These are phyloP conservation scores for Danio albolineatus DNA, from an alignment of 2,797 vertebrate species.

Conservation along the genomic window DNA sequence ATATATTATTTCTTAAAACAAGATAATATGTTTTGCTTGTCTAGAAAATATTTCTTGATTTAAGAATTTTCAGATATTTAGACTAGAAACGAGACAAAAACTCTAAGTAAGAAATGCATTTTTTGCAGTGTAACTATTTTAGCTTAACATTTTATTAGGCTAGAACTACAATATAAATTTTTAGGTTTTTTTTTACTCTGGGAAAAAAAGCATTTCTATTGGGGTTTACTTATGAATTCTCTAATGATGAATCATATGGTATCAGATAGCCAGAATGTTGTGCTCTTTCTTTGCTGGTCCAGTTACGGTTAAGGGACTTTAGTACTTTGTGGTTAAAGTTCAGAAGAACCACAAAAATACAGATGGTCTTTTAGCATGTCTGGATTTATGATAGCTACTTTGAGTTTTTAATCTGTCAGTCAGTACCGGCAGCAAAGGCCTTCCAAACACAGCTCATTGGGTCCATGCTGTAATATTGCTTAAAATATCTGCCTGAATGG, in stretches of 20 bases:
- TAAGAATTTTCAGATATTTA: too few relatives aligned
- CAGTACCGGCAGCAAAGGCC: neutral
- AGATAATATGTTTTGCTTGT: too few relatives aligned
- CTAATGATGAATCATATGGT: neutral
- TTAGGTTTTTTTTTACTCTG: neutral
- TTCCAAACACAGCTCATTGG: slow-evolving; percentile 7
- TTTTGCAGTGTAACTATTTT: neutral
- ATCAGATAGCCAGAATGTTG: slow-evolving; percentile 5
- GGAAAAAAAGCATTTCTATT: neutral
- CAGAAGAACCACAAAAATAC: slow-evolving; percentile 1
- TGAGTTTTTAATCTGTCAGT: slow-evolving; percentile 15
- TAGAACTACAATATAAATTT: neutral
- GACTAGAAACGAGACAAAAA: too few relatives aligned
- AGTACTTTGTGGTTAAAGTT: slow-evolving; percentile 14
- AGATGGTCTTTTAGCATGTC: slow-evolving; percentile 6
- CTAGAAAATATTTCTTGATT: too few relatives aligned
- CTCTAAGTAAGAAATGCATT: too few relatives aligned
- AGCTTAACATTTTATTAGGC: neutral
- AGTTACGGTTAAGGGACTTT: slow-evolving; percentile 15
- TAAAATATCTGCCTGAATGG: slow-evolving; percentile 10
- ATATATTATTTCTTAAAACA: too few relatives aligned
- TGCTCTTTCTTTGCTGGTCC: neutral
- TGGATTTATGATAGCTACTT: neutral
- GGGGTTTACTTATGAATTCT: neutral
- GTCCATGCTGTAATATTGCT: neutral